Evolutionary conservation across 2,888 invertebrate species (phyloP).

Genomic region (Patella pellucida): DNA sequence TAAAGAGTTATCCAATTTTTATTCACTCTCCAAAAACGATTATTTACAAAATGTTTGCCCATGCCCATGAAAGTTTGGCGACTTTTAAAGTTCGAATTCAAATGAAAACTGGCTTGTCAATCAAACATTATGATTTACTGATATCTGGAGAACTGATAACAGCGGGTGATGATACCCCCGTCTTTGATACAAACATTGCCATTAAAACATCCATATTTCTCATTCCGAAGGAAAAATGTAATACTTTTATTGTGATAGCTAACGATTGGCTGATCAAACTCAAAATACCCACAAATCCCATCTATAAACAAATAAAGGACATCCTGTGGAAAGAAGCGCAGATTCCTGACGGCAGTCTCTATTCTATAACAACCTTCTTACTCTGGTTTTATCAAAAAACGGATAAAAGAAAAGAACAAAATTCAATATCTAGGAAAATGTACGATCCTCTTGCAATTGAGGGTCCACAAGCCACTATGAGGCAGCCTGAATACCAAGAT

Average conservation of each 20-base stretch:
- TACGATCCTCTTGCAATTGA: not conserved
- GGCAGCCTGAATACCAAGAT: not conserved
- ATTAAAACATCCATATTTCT: slow-evolving; percentile 54
- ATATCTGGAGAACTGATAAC: slow-evolving; percentile 50
- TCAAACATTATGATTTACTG: slow-evolving; percentile 45
- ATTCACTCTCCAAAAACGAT: slow-evolving; percentile 53
- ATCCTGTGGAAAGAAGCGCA: slow-evolving; percentile 49
- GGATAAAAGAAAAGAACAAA: slow-evolving; percentile 19
- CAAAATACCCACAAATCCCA: slow-evolving; percentile 44
- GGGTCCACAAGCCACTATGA: not conserved
- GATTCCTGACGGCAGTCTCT: slow-evolving; percentile 53
- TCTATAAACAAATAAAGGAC: slow-evolving; percentile 46
- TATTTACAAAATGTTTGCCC: slow-evolving; percentile 56
- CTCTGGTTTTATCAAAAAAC: slow-evolving; percentile 55
- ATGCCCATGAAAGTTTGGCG: slow-evolving; percentile 49
- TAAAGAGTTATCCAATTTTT: slow-evolving; percentile 56
- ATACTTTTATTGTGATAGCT: slow-evolving; percentile 48
- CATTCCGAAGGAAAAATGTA: slow-evolving; percentile 35
- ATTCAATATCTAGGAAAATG: not conserved
- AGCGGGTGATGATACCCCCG: slow-evolving; percentile 37
- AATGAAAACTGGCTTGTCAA: slow-evolving; percentile 52
- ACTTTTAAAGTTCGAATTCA: slow-evolving; percentile 53
- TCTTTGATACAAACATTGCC: slow-evolving; percentile 52
- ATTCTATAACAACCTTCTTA: slow-evolving; percentile 55
- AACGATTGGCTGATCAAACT: slow-evolving; percentile 52